These are phyloP conservation scores for Ptyas mucosa DNA, from an alignment of 2,113 vertebrate genomes.

Conservation along the genomic window DNA sequence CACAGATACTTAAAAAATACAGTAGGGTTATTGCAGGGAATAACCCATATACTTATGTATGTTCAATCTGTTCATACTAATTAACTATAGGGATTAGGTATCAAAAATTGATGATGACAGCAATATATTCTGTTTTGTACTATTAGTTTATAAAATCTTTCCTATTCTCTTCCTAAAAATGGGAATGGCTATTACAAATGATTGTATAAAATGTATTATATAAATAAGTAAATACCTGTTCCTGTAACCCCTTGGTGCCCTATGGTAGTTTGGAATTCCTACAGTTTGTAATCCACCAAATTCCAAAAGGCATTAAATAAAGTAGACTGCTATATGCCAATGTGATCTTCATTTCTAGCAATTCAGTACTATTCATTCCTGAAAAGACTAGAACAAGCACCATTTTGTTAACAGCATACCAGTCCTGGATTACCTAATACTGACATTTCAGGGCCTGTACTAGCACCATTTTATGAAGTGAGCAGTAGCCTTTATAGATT, in stretches of 20 bases:
- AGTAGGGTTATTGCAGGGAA: not conserved
- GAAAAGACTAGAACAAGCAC: not conserved
- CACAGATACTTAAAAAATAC: not conserved
- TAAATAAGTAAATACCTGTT: not conserved
- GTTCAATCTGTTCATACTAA: not conserved
- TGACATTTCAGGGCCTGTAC: not conserved
- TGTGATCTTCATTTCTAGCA: not conserved
- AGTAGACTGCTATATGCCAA: not conserved
- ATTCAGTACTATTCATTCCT: not conserved
- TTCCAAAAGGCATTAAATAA: not conserved
- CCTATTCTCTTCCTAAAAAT: not conserved
- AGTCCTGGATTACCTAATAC: not conserved
- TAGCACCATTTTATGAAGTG: not conserved
- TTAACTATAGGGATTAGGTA: not conserved
- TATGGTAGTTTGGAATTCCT: not conserved
- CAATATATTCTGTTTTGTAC: not conserved
- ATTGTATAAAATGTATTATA: not conserved
- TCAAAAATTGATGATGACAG: not conserved
- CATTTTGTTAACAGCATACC: not conserved
- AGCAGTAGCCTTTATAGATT: not conserved
- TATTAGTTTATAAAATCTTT: not conserved
- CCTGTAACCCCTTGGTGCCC: not conserved
- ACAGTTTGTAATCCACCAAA: not conserved
- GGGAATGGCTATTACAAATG: not conserved
- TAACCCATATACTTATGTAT: not conserved